Evolutionary conservation across 2,797 vertebrate genomes (phyloP), one percentile per base, ranked within the genome.

Genomic region (Leuciscus waleckii): DNA sequence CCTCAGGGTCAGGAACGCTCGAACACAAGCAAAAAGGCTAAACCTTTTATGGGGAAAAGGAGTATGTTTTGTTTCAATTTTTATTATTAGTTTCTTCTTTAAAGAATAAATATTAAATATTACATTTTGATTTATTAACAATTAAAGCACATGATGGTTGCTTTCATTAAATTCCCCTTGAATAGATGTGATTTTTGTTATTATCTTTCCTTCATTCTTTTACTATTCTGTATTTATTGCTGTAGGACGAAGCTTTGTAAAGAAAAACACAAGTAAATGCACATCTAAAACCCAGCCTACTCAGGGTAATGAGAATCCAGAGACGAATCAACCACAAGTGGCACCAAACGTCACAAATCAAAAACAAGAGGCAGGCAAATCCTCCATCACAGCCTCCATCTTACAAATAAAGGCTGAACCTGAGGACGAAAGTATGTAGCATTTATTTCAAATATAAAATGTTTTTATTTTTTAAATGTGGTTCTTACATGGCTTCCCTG

Each of bases 381-480:
- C 79, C 16, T 51, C 80, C 39, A 61, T 29, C 17, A 70, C 46
- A 49, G 37, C 76, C 69, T 6, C 8, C 9, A 86, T 43, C 69
- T 61, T 51, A 49, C 88, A 90, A 51, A 92, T 92, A 46, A 96
- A 96, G 88, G 73, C 80, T 4, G 95, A 95, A 83, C 91, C 90
- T 11, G 92, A 93, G 79, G 95, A 95, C 68, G 92, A 95, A 54
- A 91, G 95, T 95, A 90, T 88, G 94, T 93, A 32, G 19, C 23
- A 19, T 14, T 49, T 49, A 17, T 49, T 49, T 49, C 5, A 17
- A 49, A 49, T 49, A 17, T 49, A 49, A 49, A 49, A 49, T 49
- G 46, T 14, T 17, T 49, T 16, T 49, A 16, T 16, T 49, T 49
- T 49, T 49, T 17, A 49, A 49, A 17, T 17, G 5, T 17, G 26